A percentile compares a stretch with the other conserved stretches of the same genome.
These are phyloP conservation scores for Achlya flavicornis DNA, from an alignment of 2,888 invertebrate species.

Conservation along the genomic window DNA sequence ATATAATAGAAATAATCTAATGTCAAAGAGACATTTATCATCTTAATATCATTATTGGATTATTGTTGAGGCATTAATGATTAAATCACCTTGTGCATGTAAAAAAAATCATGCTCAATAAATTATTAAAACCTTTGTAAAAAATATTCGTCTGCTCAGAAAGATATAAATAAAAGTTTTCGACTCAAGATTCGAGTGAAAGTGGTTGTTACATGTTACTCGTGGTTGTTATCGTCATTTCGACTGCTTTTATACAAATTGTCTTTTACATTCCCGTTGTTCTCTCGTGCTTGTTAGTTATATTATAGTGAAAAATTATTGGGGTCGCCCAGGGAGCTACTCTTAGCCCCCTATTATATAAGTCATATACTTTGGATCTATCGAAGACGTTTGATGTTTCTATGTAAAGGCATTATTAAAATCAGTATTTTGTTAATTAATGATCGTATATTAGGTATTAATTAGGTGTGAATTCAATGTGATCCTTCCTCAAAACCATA, in stretches of 20 bases:
- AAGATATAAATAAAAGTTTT: conserved; percentile 17
- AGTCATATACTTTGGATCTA: conserved; percentile 11
- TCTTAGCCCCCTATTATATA: conserved; percentile 33
- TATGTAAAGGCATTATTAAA: neutral
- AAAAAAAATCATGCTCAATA: neutral
- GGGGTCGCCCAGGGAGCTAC: conserved; percentile 36
- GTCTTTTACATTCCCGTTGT: conserved; percentile 53
- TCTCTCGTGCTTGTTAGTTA: conserved; percentile 53
- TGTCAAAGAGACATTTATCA: no score
- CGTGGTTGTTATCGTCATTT: conserved; percentile 62
- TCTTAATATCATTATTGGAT: neutral
- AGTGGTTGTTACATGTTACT: conserved; percentile 63
- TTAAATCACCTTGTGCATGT: neutral
- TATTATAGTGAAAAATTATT: conserved; percentile 24
- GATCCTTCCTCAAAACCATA: conserved; percentile 24
- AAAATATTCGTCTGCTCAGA: neutral
- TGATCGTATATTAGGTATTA: conserved; percentile 12
- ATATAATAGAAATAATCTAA: no score
- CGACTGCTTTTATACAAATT: conserved; percentile 61
- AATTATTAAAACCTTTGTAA: neutral
- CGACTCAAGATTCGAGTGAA: conserved; percentile 39
- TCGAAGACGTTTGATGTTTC: neutral
- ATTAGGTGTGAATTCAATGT: conserved; percentile 23
- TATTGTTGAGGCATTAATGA: neutral
- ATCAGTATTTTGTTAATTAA: neutral